Evolutionary conservation across 23 tunicate genomes (phyloP).

Genomic region (Ciona savignyi): DNA sequence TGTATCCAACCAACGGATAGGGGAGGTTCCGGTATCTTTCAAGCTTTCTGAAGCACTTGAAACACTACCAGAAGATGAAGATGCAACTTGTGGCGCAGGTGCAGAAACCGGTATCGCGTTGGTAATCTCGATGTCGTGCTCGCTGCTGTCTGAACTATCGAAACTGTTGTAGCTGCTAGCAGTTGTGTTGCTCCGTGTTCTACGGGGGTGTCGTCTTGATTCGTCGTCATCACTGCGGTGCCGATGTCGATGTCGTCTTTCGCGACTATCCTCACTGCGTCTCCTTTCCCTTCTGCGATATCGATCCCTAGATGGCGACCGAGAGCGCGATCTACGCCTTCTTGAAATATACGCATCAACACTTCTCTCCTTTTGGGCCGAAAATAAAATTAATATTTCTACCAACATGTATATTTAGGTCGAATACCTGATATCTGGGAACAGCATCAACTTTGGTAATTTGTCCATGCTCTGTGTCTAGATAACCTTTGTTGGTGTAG

Average conservation of each 20-base stretch:
- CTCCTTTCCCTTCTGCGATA: slow-evolving; percentile 16
- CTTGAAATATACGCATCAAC: slow-evolving; percentile 20
- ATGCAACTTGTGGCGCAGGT: background rate
- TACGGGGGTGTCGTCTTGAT: background rate
- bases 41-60: background rate
- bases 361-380: slow-evolving; percentile 23
- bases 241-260: slow-evolving; percentile 4
- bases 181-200: slow-evolving; percentile 6
- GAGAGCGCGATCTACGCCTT: background rate
- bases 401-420: too few species aligned
- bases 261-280: background rate
- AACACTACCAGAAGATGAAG: background rate
- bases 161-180: slow-evolving; percentile 32
- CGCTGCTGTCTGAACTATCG: slow-evolving; percentile 13
- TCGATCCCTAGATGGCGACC: slow-evolving; percentile 27
- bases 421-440: background rate
- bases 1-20: slow-evolving; percentile 64
- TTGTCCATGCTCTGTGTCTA: background rate
- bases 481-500: slow-evolving; percentile 12
- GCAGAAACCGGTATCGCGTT: background rate
- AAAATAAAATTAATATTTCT: too few species aligned
- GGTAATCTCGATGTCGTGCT: background rate
- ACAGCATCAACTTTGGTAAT: background rate
- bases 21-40: slow-evolving; percentile 64
- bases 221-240: background rate